phyloP scores from a whole-genome alignment of 2,797 vertebrate genomes.

The Coccyzus lansbergi region DNA sequence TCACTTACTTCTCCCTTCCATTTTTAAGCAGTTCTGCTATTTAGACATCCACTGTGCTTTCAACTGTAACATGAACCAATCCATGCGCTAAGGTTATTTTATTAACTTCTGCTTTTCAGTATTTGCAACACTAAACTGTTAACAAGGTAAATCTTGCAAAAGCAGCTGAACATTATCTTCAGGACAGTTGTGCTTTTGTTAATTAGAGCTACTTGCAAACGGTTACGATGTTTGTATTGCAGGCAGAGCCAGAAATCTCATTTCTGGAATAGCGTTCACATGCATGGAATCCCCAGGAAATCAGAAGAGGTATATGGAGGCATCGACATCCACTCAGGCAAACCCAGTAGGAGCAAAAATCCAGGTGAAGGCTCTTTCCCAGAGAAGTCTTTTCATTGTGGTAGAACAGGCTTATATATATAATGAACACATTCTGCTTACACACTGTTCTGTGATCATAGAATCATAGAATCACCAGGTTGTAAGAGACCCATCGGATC shows the following conservation, averaged over 20 bases:
- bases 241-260: background rate
- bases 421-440: background rate
- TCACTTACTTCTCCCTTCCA: slow-evolving; percentile 54
- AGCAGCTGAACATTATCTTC: background rate
- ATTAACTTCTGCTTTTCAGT: slow-evolving; percentile 45
- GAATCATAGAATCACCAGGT: background rate
- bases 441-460: background rate
- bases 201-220: background rate
- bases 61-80: background rate
- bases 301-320: background rate
- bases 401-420: background rate
- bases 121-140: background rate
- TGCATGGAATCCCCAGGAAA: background rate
- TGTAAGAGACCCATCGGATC: too few relatives aligned
- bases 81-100: background rate
- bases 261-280: background rate
- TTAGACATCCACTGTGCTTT: slow-evolving; percentile 1
- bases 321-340: background rate
- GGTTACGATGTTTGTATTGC: background rate
- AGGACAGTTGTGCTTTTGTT: background rate
- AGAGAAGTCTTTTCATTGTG: background rate
- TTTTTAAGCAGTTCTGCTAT: slow-evolving; percentile 62
- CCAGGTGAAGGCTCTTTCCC: background rate
- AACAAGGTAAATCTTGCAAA: background rate
- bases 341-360: background rate